Percentiles rank a stretch among this genome's conserved stretches.
phyloP scores from a whole-genome alignment of 2,888 invertebrate species.

The Acronicta alni region DNA sequence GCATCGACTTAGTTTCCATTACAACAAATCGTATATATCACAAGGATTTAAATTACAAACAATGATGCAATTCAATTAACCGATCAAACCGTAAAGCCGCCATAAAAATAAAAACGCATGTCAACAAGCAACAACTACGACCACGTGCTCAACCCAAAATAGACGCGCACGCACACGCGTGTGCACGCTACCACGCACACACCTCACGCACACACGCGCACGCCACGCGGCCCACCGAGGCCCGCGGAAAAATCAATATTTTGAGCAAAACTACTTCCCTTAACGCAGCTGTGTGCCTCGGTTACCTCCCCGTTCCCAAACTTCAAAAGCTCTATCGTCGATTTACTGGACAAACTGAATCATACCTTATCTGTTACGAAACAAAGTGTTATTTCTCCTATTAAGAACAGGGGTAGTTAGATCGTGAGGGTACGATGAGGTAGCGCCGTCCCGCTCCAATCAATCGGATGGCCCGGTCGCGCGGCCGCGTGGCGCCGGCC shows the following conservation, averaged over 20 bases:
- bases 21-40: constrained; percentile 45
- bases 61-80: constrained; percentile 80
- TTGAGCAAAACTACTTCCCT: constrained; percentile 89
- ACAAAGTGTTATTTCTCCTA: constrained; percentile 78
- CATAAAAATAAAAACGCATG: constrained; percentile 87
- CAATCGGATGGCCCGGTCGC: constrained; percentile 84
- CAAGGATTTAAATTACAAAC: constrained; percentile 61
- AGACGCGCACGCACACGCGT: constrained; percentile 76
- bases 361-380: constrained; percentile 74
- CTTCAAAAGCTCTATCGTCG: constrained; percentile 64
- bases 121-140: constrained; percentile 87
- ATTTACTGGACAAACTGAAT: constrained; percentile 66
- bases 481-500: constrained; percentile 86
- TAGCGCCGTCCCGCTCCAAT: constrained; percentile 85
- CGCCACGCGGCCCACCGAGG: constrained; percentile 72
- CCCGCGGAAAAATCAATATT: constrained; percentile 89
- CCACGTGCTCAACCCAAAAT: constrained; percentile 87
- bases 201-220: constrained; percentile 60
- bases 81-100: constrained; percentile 73
- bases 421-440: constrained; percentile 76
- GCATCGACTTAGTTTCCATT: background rate
- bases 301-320: constrained; percentile 58
- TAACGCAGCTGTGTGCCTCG: constrained; percentile 79
- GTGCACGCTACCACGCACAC: constrained; percentile 46
- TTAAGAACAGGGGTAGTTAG: constrained; percentile 78